Evolutionary conservation across 2,113 vertebrate genomes (phyloP).

Genomic region (Ammodramus savannarum): DNA sequence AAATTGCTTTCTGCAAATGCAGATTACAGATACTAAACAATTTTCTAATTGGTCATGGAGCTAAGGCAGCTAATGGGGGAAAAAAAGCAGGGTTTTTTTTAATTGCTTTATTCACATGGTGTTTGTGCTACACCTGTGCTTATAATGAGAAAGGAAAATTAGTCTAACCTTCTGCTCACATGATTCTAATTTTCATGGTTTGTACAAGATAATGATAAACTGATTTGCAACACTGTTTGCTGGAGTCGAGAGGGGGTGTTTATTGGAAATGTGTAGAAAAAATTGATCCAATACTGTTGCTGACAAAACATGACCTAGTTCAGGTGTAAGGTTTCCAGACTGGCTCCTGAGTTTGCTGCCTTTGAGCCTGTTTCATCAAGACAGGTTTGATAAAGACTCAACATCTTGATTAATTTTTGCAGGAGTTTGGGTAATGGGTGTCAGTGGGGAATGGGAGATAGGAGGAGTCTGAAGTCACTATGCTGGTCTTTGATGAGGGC

Average conservation of each 20-base stretch:
- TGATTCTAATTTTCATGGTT: constrained; percentile 83
- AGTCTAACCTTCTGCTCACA: constrained; percentile 86
- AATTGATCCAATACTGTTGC: constrained; percentile 19
- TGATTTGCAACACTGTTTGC: constrained; percentile 70
- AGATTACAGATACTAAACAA: constrained; percentile 91
- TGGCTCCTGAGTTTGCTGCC: rapidly evolving
- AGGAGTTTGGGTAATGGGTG: neutral
- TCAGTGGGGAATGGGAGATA: neutral
- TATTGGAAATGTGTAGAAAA: constrained; percentile 39
- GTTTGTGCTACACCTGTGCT: constrained; percentile 90
- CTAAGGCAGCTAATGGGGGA: constrained; percentile 84
- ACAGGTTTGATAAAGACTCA: neutral
- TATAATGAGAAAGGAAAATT: constrained; percentile 91
- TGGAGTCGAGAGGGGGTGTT: constrained; percentile 33
- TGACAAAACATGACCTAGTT: constrained; percentile 19
- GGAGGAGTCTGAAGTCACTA: neutral
- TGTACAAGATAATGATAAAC: constrained; percentile 79
- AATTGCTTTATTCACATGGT: constrained; percentile 92
- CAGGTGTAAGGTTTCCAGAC: neutral
- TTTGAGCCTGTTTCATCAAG: neutral
- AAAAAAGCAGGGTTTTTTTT: constrained; percentile 86
- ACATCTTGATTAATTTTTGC: constrained; percentile 12
- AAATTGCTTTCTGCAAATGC: constrained; percentile 88
- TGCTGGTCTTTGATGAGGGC: neutral
- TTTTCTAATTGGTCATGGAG: constrained; percentile 94